Conservation (phyloP, 1,140 invertebrate species). For the Anthonomus grandis region DNA sequence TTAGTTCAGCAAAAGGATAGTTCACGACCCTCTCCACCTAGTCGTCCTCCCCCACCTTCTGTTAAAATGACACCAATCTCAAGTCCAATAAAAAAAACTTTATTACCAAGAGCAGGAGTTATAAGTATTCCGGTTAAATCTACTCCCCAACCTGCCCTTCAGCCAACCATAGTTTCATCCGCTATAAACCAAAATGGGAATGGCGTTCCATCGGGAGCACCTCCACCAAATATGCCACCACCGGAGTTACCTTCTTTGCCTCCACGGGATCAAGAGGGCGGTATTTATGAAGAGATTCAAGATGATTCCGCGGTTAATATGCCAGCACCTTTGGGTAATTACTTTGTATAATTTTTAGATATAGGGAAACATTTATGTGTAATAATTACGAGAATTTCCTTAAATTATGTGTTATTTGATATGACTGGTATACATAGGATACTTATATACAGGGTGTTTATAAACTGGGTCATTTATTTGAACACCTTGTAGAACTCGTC, state of each 20-base stretch:
- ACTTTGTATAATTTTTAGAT: background rate
- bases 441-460: too few species aligned
- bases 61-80: slow-evolving; percentile 48
- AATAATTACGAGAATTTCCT: too few species aligned
- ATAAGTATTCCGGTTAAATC: slow-evolving; percentile 44
- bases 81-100: slow-evolving; percentile 44
- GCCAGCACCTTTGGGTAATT: slow-evolving; percentile 48
- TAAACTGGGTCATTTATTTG: too few species aligned
- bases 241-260: slow-evolving; percentile 53
- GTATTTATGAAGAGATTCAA: slow-evolving; percentile 57
- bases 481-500: too few species aligned
- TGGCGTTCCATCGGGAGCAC: slow-evolving; percentile 40
- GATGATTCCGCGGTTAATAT: slow-evolving; percentile 47
- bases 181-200: too few species aligned
- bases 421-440: too few species aligned
- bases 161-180: slow-evolving; percentile 45
- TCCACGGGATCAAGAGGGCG: slow-evolving; percentile 42
- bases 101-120: slow-evolving; percentile 45
- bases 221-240: slow-evolving; percentile 52
- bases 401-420: too few species aligned
- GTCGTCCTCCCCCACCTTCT: slow-evolving; percentile 39
- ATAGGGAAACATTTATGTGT: background rate
- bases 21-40: slow-evolving; percentile 37
- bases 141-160: slow-evolving; percentile 45
- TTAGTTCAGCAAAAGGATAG: slow-evolving; percentile 37